A percentile compares a stretch with the other conserved stretches of the same genome.
Evolutionary conservation across 2,113 vertebrate genomes (phyloP).

Genomic region (Forbesichthys papilliferus): DNA sequence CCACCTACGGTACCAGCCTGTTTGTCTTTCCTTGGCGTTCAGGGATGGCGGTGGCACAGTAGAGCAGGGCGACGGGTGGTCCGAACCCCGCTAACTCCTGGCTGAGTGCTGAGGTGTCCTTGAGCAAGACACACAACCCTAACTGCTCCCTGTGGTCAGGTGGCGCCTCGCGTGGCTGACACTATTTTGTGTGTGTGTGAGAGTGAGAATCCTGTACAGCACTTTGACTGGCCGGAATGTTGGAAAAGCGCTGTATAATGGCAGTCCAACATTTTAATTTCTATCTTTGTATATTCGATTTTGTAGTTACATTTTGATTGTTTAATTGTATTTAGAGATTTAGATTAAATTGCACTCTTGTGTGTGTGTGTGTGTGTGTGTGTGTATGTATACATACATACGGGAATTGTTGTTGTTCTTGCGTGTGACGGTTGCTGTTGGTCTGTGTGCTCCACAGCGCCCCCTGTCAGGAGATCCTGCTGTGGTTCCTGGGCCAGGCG

Average conservation of each 20-base stretch:
- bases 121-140: too few species aligned
- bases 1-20: conserved; percentile 83
- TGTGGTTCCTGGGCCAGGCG: conserved; percentile 85
- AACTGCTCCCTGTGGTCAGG: too few species aligned
- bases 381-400: neutral
- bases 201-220: neutral
- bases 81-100: too few species aligned
- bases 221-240: too few species aligned
- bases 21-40: neutral
- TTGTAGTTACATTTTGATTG: neutral
- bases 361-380: neutral
- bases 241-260: too few species aligned
- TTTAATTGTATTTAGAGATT: neutral
- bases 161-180: too few species aligned
- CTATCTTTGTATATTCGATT: neutral
- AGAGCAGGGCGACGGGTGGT: too few species aligned
- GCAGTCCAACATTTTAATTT: too few species aligned
- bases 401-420: too few species aligned
- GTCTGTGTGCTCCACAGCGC: conserved; percentile 70
- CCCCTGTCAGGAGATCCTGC: conserved; percentile 86
- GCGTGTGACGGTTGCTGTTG: too few species aligned
- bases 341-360: neutral
- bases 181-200: too few species aligned
- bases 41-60: too few species aligned
- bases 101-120: neutral